Evolutionary conservation across 2,113 vertebrate genomes (phyloP), one percentile per base, ranked within the genome.

Genomic region (Ptilonorhynchus violaceus): DNA sequence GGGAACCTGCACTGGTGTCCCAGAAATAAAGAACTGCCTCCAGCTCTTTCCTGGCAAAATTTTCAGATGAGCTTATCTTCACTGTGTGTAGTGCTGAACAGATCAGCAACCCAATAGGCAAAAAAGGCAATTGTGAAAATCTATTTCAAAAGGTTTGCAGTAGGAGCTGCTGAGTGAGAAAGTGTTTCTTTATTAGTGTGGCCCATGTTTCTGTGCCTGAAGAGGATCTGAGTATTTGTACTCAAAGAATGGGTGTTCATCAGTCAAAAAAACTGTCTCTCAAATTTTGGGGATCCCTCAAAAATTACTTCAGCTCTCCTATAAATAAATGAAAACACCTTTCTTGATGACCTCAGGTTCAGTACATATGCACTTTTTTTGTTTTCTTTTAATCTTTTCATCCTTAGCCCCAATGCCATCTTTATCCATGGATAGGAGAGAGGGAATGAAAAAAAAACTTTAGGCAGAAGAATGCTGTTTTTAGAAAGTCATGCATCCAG

Each of bases 21-120:
- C 60, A 66, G 63, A 59, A 24, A 85, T n/a, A 68, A 95, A 77
- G n/a, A 82, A 69, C 6, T 80, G 23, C 33, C 37, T 88, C 80
- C 41, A 86, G 20, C 22, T 76, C 9, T 37, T 83, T 58, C 12
- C 22, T 49, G 39, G 25, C 9, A 80, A 94, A 88, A 69, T 58
- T 80, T 88, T 83, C 58, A 62, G 23, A 50, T 74, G 19, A 76
- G 20, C 10, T 83, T 68, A 35, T 55, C 49, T 70, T 56, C 31
- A 35, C 23, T 37, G 13, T 49, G n/a, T 41, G 37, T 27, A 44
- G 3, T 49, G 15, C 20, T 77, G 55, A 92, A 88, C 20, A 85
- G 46, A 86, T 30, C 58, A 74, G 23, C 27, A 91, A 7, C 4
- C 3, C 28, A 30, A 58, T 0, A 17, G 41, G 10, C 10, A 69